A percentile compares a stretch with the other conserved stretches of the same genome.
phyloP scores from a whole-genome alignment of 1,140 invertebrate genomes.

The Mizuhopecten yessoensis region DNA sequence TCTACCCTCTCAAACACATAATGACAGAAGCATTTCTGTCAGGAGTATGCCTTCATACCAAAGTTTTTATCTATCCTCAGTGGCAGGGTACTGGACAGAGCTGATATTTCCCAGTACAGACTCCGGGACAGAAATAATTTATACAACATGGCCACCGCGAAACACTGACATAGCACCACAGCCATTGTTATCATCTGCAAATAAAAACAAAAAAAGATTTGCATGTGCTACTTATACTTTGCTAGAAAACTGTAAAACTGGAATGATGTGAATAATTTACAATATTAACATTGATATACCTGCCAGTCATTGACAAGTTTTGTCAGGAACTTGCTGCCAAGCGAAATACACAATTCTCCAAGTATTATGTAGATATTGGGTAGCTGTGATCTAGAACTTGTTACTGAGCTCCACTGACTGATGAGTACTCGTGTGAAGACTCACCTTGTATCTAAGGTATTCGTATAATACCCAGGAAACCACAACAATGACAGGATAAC shows the following conservation, averaged over 20 bases:
- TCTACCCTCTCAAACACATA: neutral
- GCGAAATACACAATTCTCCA: too few relatives aligned
- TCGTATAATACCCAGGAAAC: constrained; percentile 77
- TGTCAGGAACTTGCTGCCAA: too few relatives aligned
- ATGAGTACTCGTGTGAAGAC: too few relatives aligned
- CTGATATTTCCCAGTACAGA: constrained; percentile 81
- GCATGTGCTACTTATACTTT: too few relatives aligned
- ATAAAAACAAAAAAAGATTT: constrained; percentile 46
- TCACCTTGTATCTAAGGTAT: constrained; percentile 80
- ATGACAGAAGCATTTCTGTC: constrained; percentile 56
- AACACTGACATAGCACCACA: constrained; percentile 79
- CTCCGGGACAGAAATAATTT: constrained; percentile 79
- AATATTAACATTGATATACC: too few relatives aligned
- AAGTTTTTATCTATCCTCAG: constrained; percentile 77
- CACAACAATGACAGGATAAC: constrained; percentile 78
- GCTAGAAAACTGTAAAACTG: too few relatives aligned
- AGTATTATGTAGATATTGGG: too few relatives aligned
- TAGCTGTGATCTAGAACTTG: too few relatives aligned
- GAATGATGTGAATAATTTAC: too few relatives aligned
- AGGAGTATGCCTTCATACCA: constrained; percentile 78
- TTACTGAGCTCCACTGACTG: too few relatives aligned
- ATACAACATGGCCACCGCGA: constrained; percentile 78
- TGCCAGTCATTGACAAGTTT: too few relatives aligned
- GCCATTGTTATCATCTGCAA: constrained; percentile 80
- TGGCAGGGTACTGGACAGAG: constrained; percentile 78